These are phyloP conservation scores for Cryptus armator DNA, from an alignment of 2,888 invertebrate species.

Conservation along the genomic window DNA sequence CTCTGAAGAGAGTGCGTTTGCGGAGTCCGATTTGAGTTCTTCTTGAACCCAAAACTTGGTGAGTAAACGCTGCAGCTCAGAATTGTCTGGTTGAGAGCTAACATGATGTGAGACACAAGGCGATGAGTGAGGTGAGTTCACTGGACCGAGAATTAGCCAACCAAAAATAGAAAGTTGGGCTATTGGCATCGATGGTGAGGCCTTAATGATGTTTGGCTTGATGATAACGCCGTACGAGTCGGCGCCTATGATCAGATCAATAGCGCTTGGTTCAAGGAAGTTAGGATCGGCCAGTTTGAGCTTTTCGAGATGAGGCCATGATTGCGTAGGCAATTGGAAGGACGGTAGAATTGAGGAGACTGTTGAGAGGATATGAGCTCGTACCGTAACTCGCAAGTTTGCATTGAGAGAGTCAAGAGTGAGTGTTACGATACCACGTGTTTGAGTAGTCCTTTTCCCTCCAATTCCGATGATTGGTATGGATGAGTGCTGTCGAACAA, in stretches of 20 bases:
- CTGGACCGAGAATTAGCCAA: conserved; percentile 56
- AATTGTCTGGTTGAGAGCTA: not conserved
- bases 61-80: conserved; percentile 23
- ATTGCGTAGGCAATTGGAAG: not conserved
- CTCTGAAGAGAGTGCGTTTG: not conserved
- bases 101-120: not conserved
- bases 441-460: conserved; percentile 41
- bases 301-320: conserved; percentile 60
- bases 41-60: conserved; percentile 53
- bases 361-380: conserved; percentile 40
- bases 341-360: conserved; percentile 57
- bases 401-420: not conserved
- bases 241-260: conserved; percentile 68
- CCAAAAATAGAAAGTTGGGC: conserved; percentile 57
- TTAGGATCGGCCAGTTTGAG: conserved; percentile 66
- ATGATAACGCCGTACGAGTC: conserved; percentile 63
- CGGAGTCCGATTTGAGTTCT: not conserved
- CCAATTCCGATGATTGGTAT: conserved; percentile 57
- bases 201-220: conserved; percentile 60
- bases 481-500: conserved; percentile 28
- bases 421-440: conserved; percentile 31
- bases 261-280: conserved; percentile 52
- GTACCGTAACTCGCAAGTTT: not conserved
- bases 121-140: not conserved
- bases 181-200: conserved; percentile 49